Evolutionary conservation across 2,888 invertebrate species (phyloP), one percentile per base, ranked within the genome.

Genomic region (Andrena chrysosceles): DNA sequence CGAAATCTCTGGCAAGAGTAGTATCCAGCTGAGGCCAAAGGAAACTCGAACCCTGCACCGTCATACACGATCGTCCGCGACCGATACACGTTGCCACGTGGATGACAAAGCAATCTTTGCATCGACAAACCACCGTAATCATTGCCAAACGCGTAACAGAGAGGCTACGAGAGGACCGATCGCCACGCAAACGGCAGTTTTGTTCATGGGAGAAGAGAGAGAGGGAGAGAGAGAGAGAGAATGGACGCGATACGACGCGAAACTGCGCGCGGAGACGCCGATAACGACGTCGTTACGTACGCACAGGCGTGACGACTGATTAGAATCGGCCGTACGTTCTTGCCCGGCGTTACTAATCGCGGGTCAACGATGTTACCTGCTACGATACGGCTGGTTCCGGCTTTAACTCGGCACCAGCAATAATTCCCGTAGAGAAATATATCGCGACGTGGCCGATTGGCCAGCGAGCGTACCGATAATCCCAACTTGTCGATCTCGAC

Each of bases 361-460:
- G 87, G 87, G 87, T 90, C 89, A 89, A 90, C 91, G 87, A 86
- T 88, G 90, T 86, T 90, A 85, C 84, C 85, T 77, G 85, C 67
- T 71, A 86, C 86, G 88, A 88, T 89, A 88, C 77, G 83, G 78
- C 78, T 59, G 69, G 69, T 81, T 71, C 63, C 52, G 77, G 79
- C 76, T 75, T 84, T 82, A 85, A 78, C 74, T 54, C 68, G 70
- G 69, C 66, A 26, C 42, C 6, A 7, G 69, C 85, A 75, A 85
- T 85, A 83, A 85, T 80, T 85, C 72, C 64, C 68, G 59, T n/a
- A 5, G 35, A 49, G 69, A 68, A 81, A 84, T 78, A 68, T 77
- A 72, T 78, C 82, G 73, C 63, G 77, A 73, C 72, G 63, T 52
- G 69, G 48, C 56, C 63, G 77, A 82, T 83, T 64, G 82, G 64